Base-by-base conservation (phyloP, 2,797 vertebrate species). In the Gallinago stenura region DNA sequence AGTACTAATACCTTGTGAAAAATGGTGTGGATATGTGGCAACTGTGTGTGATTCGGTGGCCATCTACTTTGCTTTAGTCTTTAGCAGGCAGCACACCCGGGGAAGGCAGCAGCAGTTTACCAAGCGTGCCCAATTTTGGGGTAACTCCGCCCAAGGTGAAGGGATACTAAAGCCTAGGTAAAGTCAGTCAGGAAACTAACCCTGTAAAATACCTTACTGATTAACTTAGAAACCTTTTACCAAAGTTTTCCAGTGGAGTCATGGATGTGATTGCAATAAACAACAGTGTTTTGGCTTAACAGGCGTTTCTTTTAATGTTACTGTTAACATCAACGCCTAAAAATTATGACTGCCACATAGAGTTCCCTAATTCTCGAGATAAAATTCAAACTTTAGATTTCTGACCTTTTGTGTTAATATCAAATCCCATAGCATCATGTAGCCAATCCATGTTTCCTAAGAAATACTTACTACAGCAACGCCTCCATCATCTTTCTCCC, bases 31-130 rank as follows among this genome's bases (percentile, higher is more conserved):
- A 24, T 56, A 15, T 45, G 56, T 13, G 53, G 53, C 35, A 77
- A 18, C 10, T 30, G 7, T 1, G 10, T 1, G 7, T 5, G 28
- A 19, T n/a, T 71, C 30, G 0, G 3, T 15, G 41, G 25, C 10
- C 2, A 6, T 6, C 58, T 28, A 3, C 12, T 58, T 54, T 45
- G 57, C 12, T 54, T n/a, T 31, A 21, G 35, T 8, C 20, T 31
- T 54, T 22, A 50, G 33, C 19, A 69, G 68, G 30, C 5, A 45
- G 39, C 64, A 26, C 6, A 11, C 10, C 31, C 1, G 0, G 48
- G 37, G 46, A 6, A 35, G 4, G 83, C 53, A 57, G 57, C n/a
- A 25, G 57, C 22, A 76, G 41, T 33, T 86, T 15, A 7, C 39
- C 13, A 21, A n/a, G 25, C 33, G 20, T 1, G 12, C 43, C 51